phyloP scores from a whole-genome alignment of 2,797 vertebrate species.

The Denticeps clupeoides region DNA sequence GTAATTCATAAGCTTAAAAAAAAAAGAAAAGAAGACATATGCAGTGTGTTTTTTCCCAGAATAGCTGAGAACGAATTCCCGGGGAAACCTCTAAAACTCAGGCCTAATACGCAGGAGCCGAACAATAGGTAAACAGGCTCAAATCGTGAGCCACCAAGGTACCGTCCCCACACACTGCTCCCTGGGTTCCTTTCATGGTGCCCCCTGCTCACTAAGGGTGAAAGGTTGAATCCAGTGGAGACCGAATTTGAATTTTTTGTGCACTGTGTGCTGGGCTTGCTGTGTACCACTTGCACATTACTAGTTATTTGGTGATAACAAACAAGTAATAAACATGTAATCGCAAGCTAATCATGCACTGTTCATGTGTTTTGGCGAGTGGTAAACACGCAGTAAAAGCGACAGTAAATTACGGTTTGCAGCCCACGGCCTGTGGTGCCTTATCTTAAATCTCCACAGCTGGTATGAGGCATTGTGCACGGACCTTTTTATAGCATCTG shows the following conservation, averaged over 20 bases:
- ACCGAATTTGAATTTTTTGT: too few species aligned
- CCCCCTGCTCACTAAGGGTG: too few species aligned
- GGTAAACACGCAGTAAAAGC: constrained; percentile 14
- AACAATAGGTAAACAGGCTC: too few species aligned
- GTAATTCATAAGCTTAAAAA: constrained; percentile 8
- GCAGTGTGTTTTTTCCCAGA: constrained; percentile 11
- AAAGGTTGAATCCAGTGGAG: background rate
- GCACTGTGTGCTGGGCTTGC: too few species aligned
- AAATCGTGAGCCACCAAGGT: too few species aligned
- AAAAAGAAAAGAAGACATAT: background rate
- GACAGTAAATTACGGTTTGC: constrained; percentile 7
- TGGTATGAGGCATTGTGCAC: background rate
- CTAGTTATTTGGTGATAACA: background rate
- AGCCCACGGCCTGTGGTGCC: background rate
- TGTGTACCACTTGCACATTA: too few species aligned
- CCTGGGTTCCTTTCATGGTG: too few species aligned
- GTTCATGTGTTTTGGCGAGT: background rate
- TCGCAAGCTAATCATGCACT: constrained; percentile 4
- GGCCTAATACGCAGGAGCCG: too few species aligned
- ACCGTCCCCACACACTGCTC: too few species aligned
- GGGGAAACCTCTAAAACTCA: too few species aligned
- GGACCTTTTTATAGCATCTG: background rate
- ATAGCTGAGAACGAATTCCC: too few species aligned
- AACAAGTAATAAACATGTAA: constrained; percentile 13
- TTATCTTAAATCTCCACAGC: constrained; percentile 1